Percentiles rank a stretch among this genome's conserved stretches.
These are phyloP conservation scores for Diaprepes abbreviatus DNA, from an alignment of 2,888 invertebrate genomes.

Conservation along the genomic window DNA sequence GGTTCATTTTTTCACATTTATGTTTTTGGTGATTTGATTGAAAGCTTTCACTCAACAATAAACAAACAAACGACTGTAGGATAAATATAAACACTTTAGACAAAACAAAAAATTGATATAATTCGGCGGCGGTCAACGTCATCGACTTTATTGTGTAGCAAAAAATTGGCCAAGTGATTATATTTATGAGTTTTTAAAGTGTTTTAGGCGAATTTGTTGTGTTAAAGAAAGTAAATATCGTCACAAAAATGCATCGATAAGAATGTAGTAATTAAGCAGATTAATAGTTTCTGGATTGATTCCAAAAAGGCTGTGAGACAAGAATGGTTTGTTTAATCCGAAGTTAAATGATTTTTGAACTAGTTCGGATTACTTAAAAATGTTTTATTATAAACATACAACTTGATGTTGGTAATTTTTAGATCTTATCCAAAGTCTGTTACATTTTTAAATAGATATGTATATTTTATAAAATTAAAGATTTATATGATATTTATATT, in stretches of 20 bases:
- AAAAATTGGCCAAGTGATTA: conserved; percentile 15
- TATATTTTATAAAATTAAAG: not conserved
- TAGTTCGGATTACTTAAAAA: conserved; percentile 13
- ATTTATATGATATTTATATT: not conserved
- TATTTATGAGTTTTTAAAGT: conserved; percentile 5
- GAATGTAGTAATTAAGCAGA: conserved; percentile 17
- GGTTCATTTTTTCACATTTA: no score
- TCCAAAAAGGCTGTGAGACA: conserved; percentile 14
- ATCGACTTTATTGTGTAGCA: conserved; percentile 13
- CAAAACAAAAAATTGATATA: not conserved
- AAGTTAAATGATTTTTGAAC: conserved; percentile 11
- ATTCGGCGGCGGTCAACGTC: not conserved
- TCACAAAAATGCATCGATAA: not conserved
- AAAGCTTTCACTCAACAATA: not conserved
- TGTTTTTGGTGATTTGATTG: no score
- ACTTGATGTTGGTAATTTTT: not conserved
- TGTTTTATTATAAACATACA: conserved; percentile 10
- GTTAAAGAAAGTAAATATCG: conserved; percentile 1
- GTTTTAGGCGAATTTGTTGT: not conserved
- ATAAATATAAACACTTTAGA: conserved; percentile 4
- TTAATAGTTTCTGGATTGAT: conserved; percentile 24
- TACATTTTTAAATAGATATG: not conserved
- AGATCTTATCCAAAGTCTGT: not conserved
- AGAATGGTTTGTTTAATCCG: conserved; percentile 27
- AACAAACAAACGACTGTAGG: no score